Conservation (phyloP, 1,140 invertebrate genomes). For the Caenorhabditis latens region DNA sequence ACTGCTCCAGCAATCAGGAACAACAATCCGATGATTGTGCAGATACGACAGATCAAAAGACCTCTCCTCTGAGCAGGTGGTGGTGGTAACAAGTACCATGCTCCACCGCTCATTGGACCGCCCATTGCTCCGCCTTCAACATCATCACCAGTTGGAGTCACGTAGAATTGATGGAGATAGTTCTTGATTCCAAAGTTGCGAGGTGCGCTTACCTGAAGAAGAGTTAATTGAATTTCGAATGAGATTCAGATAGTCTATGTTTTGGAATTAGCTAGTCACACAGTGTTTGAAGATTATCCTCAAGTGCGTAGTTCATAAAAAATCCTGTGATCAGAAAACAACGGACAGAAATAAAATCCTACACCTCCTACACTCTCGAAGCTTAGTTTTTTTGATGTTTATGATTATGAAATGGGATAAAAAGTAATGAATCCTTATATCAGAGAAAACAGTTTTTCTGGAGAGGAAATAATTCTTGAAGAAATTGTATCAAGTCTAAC, state of each 20-base stretch:
- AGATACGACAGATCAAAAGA: constrained; percentile 71
- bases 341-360: too few relatives aligned
- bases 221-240: not conserved
- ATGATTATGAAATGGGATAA: too few relatives aligned
- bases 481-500: not conserved
- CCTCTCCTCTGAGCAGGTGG: constrained; percentile 71
- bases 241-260: too few relatives aligned
- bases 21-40: constrained; percentile 70
- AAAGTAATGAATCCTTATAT: too few relatives aligned
- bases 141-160: constrained; percentile 72
- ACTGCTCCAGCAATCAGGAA: constrained; percentile 73
- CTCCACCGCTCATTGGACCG: not conserved
- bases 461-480: not conserved
- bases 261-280: too few relatives aligned
- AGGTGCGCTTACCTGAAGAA: constrained; percentile 59
- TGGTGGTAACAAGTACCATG: constrained; percentile 74
- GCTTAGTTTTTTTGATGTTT: too few relatives aligned
- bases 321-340: too few relatives aligned
- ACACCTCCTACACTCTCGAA: too few relatives aligned
- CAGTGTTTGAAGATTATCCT: too few relatives aligned
- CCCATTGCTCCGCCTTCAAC: constrained; percentile 66
- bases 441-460: too few relatives aligned
- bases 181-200: constrained; percentile 72
- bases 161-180: constrained; percentile 75
- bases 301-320: too few relatives aligned